A percentile compares a stretch with the other conserved stretches of the same genome.
phyloP scores from a whole-genome alignment of 2,888 invertebrate species.

The Hedychridium roseum region DNA sequence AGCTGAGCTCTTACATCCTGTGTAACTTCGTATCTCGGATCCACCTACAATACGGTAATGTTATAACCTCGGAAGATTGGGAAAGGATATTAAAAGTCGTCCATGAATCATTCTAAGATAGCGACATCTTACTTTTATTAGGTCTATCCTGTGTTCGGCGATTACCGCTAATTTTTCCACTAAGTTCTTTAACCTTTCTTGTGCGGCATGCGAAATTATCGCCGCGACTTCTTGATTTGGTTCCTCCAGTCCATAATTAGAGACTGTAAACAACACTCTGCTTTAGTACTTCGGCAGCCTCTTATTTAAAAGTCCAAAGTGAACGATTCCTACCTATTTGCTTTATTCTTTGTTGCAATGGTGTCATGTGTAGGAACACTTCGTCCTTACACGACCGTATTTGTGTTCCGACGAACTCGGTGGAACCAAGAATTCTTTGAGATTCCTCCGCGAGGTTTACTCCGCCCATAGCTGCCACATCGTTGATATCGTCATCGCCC shows the following conservation, averaged over 20 bases:
- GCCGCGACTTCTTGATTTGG: slow-evolving; percentile 86
- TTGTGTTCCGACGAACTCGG: slow-evolving; percentile 89
- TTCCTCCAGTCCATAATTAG: slow-evolving; percentile 81
- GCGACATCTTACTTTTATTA: slow-evolving; percentile 76
- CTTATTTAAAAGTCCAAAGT: too few relatives aligned
- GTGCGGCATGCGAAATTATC: slow-evolving; percentile 91
- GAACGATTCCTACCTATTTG: slow-evolving; percentile 73
- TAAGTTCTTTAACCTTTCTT: slow-evolving; percentile 90
- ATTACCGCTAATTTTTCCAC: slow-evolving; percentile 91
- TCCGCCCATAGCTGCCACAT: slow-evolving; percentile 99
- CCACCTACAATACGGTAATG: slow-evolving; percentile 69
- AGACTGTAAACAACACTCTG: slow-evolving; percentile 60
- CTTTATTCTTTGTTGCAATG: slow-evolving; percentile 81
- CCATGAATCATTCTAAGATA: slow-evolving; percentile 3
- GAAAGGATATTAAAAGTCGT: background rate
- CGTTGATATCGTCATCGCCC: slow-evolving; percentile 96
- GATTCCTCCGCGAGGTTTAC: slow-evolving; percentile 97
- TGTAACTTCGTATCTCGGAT: slow-evolving; percentile 87
- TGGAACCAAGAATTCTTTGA: slow-evolving; percentile 90
- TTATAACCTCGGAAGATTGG: background rate
- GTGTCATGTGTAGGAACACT: slow-evolving; percentile 79
- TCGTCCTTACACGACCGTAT: slow-evolving; percentile 93
- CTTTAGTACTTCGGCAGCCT: too few relatives aligned
- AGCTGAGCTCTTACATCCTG: slow-evolving; percentile 92
- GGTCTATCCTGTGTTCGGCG: slow-evolving; percentile 94